Evolutionary conservation across 2,113 vertebrate genomes (phyloP), one percentile per base, ranked within the genome.

Genomic region (Pseudolaguvia tuberculata): DNA sequence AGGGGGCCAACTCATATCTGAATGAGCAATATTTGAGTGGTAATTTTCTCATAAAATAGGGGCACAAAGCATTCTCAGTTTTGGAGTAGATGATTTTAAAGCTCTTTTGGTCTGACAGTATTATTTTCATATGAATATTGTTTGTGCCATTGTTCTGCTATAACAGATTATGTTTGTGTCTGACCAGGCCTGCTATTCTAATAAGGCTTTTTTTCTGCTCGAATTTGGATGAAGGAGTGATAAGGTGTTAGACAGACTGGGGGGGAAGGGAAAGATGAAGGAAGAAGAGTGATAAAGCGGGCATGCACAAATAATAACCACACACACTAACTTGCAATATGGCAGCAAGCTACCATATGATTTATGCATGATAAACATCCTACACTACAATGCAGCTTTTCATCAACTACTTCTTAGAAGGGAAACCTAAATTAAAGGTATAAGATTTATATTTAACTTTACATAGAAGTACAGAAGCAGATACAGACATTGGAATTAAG

Each of bases 41-140:
- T 76, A 78, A 83, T 78, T 80, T 75, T 83, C 69, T 66, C 42
- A 31, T 71, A 78, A 81, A 58, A 70, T 79, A 83, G n/a, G 25
- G 27, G 65, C 76, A 62, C 50, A 77, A 42, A 45, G 69, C 27
- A 77, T 76, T 47, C 11, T 62, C 47, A 29, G 80, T 75, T 78
- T 27, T 51, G 59, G 53, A 69, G 39, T 47, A 67, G 69, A 68
- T 73, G 72, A 82, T 78, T 55, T 62, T 75, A 74, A 52, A 57
- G 81, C 75, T 79, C 56, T 70, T 76, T 35, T 78, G 77, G 80
- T 82, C 82, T 83, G 83, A 83, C 83, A 85, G 81, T 81, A 87
- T 89, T 89, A 88, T 89, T 89, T 88, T 89, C 88, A 87, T 88
- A 88, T 87, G 88, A 90, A 89, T 87, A 88, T 88, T 84, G 84